Conservation (phyloP, 37 sponge, comb jelly and placozoan species). For the Corticium candelabrum region DNA sequence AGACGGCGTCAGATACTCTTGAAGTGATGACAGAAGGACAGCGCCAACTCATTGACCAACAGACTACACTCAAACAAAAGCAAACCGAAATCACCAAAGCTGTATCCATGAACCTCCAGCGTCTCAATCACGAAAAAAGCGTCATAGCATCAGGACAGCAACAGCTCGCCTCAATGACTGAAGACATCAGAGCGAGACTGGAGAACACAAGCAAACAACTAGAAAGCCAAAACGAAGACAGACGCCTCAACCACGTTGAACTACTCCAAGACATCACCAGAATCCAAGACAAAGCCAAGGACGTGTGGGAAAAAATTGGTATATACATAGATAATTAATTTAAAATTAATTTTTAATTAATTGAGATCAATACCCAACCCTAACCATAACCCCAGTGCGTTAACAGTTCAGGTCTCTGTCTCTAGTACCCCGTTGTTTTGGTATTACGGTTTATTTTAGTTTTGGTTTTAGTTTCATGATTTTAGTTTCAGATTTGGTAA, state of each 20-base stretch:
- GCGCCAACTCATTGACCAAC: constrained; percentile 10
- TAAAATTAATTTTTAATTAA: no score
- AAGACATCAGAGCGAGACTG: constrained; percentile 24
- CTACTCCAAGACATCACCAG: constrained; percentile 24
- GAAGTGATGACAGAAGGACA: constrained; percentile 6
- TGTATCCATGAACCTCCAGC: constrained; percentile 30
- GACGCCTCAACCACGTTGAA: constrained; percentile 16
- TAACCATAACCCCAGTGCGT: no score
- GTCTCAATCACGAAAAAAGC: constrained; percentile 30
- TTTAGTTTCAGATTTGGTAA: no score
- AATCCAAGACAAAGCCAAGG: constrained; percentile 35
- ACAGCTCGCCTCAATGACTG: constrained; percentile 48
- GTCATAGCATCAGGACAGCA: constrained; percentile 36
- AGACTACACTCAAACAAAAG: constrained; percentile 6
- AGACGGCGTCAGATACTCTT: constrained; percentile 9
- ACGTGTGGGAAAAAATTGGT: constrained; percentile 67
- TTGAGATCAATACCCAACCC: no score
- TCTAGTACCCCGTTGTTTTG: no score
- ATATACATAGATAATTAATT: not conserved
- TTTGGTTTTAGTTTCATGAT: no score
- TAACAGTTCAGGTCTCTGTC: no score
- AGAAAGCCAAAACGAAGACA: constrained; percentile 19
- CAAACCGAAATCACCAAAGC: constrained; percentile 16
- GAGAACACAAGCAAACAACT: constrained; percentile 29
- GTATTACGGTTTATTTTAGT: no score